Percentiles rank a stretch among this genome's conserved stretches.
phyloP scores from a whole-genome alignment of 2,113 vertebrate species.

The Nothoprocta pentlandii region DNA sequence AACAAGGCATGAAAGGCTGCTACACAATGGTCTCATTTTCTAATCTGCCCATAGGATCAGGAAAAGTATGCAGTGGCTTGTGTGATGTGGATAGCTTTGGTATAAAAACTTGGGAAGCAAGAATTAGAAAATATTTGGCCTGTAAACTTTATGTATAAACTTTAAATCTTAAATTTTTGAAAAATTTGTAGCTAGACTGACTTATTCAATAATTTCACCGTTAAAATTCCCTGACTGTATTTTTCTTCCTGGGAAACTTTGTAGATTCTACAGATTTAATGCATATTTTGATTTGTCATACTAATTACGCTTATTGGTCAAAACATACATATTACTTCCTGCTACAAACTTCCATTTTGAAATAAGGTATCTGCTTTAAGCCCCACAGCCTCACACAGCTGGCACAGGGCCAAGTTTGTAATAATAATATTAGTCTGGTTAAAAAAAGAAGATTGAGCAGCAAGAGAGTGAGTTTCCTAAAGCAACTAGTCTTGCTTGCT shows the following conservation, averaged over 20 bases:
- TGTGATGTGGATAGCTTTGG: background rate
- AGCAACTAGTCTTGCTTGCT: background rate
- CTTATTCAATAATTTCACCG: background rate
- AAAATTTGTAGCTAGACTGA: background rate
- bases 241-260: background rate
- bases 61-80: background rate
- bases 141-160: background rate
- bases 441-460: background rate
- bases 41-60: background rate
- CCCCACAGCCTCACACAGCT: background rate
- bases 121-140: background rate
- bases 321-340: background rate
- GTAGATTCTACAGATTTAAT: background rate
- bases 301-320: background rate
- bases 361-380: background rate
- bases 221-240: background rate
- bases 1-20: background rate
- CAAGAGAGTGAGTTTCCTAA: background rate
- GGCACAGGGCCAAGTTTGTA: background rate
- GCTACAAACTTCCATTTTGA: background rate
- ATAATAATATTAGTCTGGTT: background rate
- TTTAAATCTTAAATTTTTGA: background rate
- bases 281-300: background rate
- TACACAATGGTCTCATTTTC: slow-evolving; percentile 41
- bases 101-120: background rate